Base-by-base conservation (phyloP, 1,140 invertebrate genomes). In the Tigriopus japonicus region DNA sequence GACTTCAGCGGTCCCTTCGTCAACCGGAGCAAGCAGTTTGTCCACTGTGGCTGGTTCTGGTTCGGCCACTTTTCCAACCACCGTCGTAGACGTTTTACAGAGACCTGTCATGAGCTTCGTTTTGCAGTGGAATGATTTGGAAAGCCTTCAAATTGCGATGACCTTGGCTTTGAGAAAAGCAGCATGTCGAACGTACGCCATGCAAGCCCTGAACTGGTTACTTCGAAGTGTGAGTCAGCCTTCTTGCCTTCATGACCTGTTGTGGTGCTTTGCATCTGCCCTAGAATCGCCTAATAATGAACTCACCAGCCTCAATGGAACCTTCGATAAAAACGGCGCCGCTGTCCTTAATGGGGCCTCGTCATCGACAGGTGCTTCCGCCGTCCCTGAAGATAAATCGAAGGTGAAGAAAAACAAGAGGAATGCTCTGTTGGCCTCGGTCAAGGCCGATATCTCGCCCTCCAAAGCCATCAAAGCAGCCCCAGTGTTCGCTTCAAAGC, bases 181-280 rank as follows among this genome's bases (percentile, higher is more conserved):
- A 7, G 81, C 86, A 0, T 90, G 86, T 68, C 74, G 89, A 63
- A 83, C 87, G 9, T 90, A 88, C 69, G 87, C 86, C 0, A 82
- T 90, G 78, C 82, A 93, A 80, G 89, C 90, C 0, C 76, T 97
- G 55, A 94, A 95, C 70, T 98, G 93, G 93, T 71, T 98, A 6
- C 74, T 98, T 2, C 78, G 88, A 63, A 87, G 83, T 62, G 88
- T 95, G 1, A 92, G 87, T 0, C 87, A 93, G 70, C 83, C 89
- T 6, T 82, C 83, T 7, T 87, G 85, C 69, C 75, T 95, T 9
- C 92, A 96, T 68, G 92, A 96, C 71, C 74, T 96, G 0, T 78
- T 96, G 62, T 96, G 91, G 92, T 94, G 88, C 85, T 92, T 95
- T 67, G 84, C 88, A 1, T 79, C 74, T 15, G 74, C 80, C 9